Evolutionary conservation across 2,888 invertebrate species (phyloP).

Genomic region (Lamellibrachia satsuma): DNA sequence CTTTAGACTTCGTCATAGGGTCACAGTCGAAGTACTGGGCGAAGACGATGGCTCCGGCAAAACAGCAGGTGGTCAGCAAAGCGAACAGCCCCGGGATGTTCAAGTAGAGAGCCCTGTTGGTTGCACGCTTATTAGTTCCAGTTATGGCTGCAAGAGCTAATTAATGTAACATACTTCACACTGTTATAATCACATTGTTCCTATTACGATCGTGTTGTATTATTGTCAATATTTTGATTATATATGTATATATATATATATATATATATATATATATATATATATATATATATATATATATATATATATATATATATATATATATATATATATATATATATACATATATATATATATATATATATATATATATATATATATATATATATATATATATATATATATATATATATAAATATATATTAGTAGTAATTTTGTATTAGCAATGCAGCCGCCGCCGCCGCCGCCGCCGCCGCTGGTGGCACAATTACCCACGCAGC

Average conservation of each 20-base stretch:
- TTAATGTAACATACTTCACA: too few relatives aligned
- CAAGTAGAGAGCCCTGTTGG: conserved; percentile 76
- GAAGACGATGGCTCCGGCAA: conserved; percentile 86
- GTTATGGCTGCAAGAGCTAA: too few relatives aligned
- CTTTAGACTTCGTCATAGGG: conserved; percentile 67
- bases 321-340: not conserved
- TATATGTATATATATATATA: not conserved
- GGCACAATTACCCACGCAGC: too few relatives aligned
- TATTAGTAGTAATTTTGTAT: not conserved
- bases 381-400: conserved; percentile 13
- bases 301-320: not conserved
- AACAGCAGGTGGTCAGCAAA: conserved; percentile 87
- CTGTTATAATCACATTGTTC: not conserved
- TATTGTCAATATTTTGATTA: too few relatives aligned
- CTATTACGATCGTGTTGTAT: not conserved
- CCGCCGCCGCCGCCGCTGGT: not conserved
- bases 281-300: conserved; percentile 8
- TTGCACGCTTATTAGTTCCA: not conserved
- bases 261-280: conserved; percentile 1
- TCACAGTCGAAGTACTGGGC: conserved; percentile 85
- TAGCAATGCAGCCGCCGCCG: too few relatives aligned
- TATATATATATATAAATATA: not conserved
- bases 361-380: not conserved
- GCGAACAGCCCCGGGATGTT: conserved; percentile 79
- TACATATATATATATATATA: not conserved